A percentile compares a stretch with the other conserved stretches of the same genome.
These are phyloP conservation scores for Arbacia lixula DNA, from an alignment of 53 echinoderm and acorn worm species.

Conservation along the genomic window DNA sequence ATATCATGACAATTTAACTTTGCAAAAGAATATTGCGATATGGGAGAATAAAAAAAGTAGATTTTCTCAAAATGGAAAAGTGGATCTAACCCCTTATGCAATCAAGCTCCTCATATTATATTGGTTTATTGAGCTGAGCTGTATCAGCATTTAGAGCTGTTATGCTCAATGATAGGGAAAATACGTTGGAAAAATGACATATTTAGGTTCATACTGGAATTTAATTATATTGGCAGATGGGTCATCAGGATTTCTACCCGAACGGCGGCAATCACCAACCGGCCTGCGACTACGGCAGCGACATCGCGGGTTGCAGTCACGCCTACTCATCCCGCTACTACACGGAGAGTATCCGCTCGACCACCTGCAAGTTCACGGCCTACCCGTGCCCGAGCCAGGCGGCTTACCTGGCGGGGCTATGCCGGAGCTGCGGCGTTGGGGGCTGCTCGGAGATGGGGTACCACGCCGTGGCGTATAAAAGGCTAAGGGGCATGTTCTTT, in stretches of 20 bases:
- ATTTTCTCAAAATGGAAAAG: too few relatives aligned
- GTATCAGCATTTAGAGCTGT: too few relatives aligned
- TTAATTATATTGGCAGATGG: slow-evolving; percentile 7
- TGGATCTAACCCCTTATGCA: too few relatives aligned
- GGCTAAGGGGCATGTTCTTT: slow-evolving; percentile 17
- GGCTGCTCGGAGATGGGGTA: slow-evolving; percentile 54
- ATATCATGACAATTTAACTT: too few relatives aligned
- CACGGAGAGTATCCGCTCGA: slow-evolving; percentile 31
- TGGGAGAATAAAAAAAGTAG: too few relatives aligned
- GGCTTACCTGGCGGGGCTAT: not conserved
- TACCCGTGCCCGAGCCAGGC: slow-evolving; percentile 44
- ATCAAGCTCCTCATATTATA: too few relatives aligned
- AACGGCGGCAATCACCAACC: slow-evolving; percentile 43
- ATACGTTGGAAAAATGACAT: too few relatives aligned
- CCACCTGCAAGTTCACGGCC: slow-evolving; percentile 47
- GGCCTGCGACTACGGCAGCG: not conserved
- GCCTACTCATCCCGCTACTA: slow-evolving; percentile 5
- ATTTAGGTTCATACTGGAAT: not conserved
- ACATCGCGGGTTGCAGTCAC: slow-evolving; percentile 36
- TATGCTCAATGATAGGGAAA: too few relatives aligned
- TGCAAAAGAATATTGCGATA: too few relatives aligned
- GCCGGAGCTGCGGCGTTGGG: slow-evolving; percentile 1
- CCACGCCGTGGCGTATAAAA: not conserved
- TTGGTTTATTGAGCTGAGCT: too few relatives aligned
- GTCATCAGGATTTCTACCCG: slow-evolving; percentile 49